Evolutionary conservation across 2,888 invertebrate species (phyloP).

Genomic region (Eupelmus urozonus): DNA sequence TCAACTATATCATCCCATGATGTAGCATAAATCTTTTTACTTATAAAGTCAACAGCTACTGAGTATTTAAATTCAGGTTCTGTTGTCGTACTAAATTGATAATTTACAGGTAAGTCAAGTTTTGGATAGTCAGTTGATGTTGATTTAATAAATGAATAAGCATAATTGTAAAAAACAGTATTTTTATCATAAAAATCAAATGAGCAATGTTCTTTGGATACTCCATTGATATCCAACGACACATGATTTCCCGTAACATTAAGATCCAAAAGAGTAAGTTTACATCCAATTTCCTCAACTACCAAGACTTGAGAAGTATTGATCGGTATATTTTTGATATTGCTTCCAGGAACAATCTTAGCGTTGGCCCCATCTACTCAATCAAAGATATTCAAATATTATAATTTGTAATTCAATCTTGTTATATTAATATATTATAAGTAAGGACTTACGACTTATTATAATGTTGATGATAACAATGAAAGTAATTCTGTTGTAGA

Average conservation of each 20-base stretch:
- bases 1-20: neutral
- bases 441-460: too few species aligned
- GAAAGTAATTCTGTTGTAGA: too few species aligned
- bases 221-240: neutral
- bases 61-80: neutral
- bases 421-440: too few species aligned
- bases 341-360: too few species aligned
- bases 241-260: neutral
- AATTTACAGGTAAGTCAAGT: neutral
- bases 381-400: too few species aligned
- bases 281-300: neutral
- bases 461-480: too few species aligned
- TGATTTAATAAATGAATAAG: neutral
- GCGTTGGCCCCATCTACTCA: too few species aligned
- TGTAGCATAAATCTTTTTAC: neutral
- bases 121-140: neutral
- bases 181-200: neutral
- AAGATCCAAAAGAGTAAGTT: neutral
- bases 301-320: neutral
- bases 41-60: neutral
- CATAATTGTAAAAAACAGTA: neutral
- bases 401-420: too few species aligned
- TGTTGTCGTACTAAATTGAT: too few species aligned
- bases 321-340: too few species aligned
- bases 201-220: neutral